Conservation (phyloP, 2,797 vertebrate species). For the Enteromius paludinosus region DNA sequence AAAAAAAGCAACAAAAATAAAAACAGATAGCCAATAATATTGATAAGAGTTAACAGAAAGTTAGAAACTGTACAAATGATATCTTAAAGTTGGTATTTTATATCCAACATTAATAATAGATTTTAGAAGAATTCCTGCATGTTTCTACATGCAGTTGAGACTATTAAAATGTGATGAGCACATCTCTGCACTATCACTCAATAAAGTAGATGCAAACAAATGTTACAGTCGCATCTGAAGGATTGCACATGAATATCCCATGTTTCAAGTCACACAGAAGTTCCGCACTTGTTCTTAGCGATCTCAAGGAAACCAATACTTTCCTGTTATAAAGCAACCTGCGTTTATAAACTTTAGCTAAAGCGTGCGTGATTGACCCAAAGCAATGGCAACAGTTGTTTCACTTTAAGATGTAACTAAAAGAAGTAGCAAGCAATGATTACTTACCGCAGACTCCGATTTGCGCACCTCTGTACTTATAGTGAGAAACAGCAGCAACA, state of each 20-base stretch:
- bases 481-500: constrained; percentile 70
- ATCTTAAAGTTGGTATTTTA: not conserved
- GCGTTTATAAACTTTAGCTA: constrained; percentile 30
- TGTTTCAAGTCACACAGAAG: not conserved
- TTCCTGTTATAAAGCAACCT: constrained; percentile 13
- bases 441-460: constrained; percentile 78
- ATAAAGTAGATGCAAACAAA: constrained; percentile 50
- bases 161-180: constrained; percentile 61
- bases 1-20: not conserved
- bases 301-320: constrained; percentile 4
- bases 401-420: not conserved
- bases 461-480: constrained; percentile 71
- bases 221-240: not conserved
- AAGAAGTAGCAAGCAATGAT: constrained; percentile 21
- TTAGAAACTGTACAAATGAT: not conserved
- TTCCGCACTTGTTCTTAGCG: not conserved
- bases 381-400: not conserved
- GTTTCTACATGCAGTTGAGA: constrained; percentile 60
- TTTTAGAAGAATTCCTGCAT: constrained; percentile 48
- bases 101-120: not conserved
- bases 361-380: constrained; percentile 1
- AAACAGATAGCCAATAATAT: not conserved
- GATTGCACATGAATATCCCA: not conserved
- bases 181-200: constrained; percentile 11
- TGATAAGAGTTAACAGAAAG: not conserved